phyloP scores from a whole-genome alignment of 2,113 vertebrate species.

The Serranochromis macrocephalus region DNA sequence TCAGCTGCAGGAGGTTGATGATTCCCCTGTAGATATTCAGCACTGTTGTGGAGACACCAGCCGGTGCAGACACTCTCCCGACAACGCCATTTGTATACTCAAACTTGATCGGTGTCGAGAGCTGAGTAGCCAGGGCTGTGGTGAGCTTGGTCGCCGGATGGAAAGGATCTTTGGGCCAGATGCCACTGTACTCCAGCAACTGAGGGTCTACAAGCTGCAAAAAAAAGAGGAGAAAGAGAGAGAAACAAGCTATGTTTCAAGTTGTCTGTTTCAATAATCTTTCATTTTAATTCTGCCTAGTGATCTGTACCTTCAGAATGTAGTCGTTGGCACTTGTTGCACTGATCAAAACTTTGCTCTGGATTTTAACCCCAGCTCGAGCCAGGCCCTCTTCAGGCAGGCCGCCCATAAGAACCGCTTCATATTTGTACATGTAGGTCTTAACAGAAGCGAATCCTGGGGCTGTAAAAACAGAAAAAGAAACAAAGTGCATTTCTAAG shows the following conservation, averaged over 20 bases:
- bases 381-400: constrained; percentile 74
- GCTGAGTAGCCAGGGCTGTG: constrained; percentile 52
- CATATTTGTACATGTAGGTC: constrained; percentile 74
- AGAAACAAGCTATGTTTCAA: background rate
- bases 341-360: constrained; percentile 68
- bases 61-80: constrained; percentile 69
- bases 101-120: constrained; percentile 70
- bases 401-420: constrained; percentile 68
- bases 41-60: constrained; percentile 50
- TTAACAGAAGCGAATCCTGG: constrained; percentile 66
- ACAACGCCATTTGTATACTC: constrained; percentile 71
- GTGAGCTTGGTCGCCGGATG: constrained; percentile 62
- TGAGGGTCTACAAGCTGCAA: constrained; percentile 63
- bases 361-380: constrained; percentile 67
- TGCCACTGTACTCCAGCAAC: constrained; percentile 68
- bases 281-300: background rate
- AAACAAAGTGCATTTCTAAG: background rate
- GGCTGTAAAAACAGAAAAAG: constrained; percentile 43
- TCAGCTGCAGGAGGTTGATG: constrained; percentile 71
- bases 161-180: constrained; percentile 68
- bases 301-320: constrained; percentile 69
- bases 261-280: background rate
- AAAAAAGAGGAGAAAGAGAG: background rate
- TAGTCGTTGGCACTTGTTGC: constrained; percentile 3
- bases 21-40: constrained; percentile 76